A percentile compares a stretch with the other conserved stretches of the same genome.
Evolutionary conservation across 2,888 invertebrate species (phyloP).

Genomic region (Ectropis crepuscularia): DNA sequence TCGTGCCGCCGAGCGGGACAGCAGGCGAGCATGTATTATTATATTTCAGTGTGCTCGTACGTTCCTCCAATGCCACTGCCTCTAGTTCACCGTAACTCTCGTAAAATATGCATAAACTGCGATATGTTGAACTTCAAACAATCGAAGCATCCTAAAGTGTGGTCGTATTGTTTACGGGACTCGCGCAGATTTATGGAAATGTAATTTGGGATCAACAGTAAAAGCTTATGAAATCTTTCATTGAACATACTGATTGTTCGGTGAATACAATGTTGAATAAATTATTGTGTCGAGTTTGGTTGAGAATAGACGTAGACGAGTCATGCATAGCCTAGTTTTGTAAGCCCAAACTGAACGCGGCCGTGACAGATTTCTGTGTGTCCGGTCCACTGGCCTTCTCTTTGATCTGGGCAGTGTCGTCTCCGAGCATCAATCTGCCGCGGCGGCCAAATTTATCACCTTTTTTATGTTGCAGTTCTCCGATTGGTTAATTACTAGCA

Average conservation of each 20-base stretch:
- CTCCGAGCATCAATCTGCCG: constrained; percentile 52
- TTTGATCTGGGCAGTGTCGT: constrained; percentile 68
- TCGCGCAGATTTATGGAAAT: constrained; percentile 54
- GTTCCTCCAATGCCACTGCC: constrained; percentile 57
- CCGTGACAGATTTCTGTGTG: constrained; percentile 60
- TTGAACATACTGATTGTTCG: constrained; percentile 49
- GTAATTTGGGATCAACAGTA: constrained; percentile 38
- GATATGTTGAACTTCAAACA: constrained; percentile 47
- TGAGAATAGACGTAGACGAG: constrained; percentile 71
- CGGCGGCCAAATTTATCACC: constrained; percentile 47
- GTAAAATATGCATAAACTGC: constrained; percentile 45
- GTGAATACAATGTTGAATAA: constrained; percentile 69
- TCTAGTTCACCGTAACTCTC: constrained; percentile 37
- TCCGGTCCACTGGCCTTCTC: constrained; percentile 56
- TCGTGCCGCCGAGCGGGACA: constrained; percentile 63
- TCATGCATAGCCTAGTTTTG: constrained; percentile 70
- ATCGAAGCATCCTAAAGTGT: constrained; percentile 50
- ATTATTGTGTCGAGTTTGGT: constrained; percentile 61
- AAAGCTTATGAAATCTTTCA: constrained; percentile 41
- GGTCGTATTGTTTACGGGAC: constrained; percentile 62
- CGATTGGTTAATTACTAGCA: constrained; percentile 56
- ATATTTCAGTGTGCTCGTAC: constrained; percentile 43
- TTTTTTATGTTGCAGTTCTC: constrained; percentile 42
- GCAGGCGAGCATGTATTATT: constrained; percentile 53
- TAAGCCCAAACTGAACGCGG: constrained; percentile 61